Evolutionary conservation across 2,797 vertebrate species (phyloP).

Genomic region (Falco cherrug): DNA sequence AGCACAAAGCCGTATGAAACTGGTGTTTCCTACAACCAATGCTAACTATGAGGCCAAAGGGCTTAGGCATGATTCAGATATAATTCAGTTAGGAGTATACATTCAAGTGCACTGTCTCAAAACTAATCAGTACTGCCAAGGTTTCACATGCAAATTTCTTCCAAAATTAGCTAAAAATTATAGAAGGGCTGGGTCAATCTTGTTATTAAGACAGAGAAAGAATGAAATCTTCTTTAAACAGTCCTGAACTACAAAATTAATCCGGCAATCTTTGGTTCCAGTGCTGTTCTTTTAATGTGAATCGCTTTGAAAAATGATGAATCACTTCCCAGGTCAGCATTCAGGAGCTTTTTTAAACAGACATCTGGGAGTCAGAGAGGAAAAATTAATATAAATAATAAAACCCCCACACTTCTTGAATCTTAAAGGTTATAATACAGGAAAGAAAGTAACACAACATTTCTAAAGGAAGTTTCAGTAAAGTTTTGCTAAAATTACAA

Average conservation of each 20-base stretch:
- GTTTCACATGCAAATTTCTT: neutral
- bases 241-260: neutral
- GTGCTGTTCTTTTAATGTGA: neutral
- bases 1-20: neutral
- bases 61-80: neutral
- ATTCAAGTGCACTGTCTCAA: neutral
- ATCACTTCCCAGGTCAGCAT: constrained; percentile 34
- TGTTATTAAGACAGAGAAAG: constrained; percentile 36
- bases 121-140: neutral
- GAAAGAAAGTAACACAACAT: neutral
- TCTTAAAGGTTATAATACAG: neutral
- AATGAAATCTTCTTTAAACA: neutral
- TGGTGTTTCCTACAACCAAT: neutral
- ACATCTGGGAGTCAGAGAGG: constrained; percentile 30
- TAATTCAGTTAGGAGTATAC: neutral
- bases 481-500: neutral
- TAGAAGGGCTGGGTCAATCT: neutral
- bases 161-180: neutral
- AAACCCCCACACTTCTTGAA: neutral
- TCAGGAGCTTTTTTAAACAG: constrained; percentile 50
- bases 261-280: constrained; percentile 14
- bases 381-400: constrained; percentile 60
- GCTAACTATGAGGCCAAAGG: neutral
- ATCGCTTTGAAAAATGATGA: constrained; percentile 55
- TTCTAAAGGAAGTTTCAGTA: constrained; percentile 24